Conservation (phyloP, 2,797 vertebrate species). For the Smutsia temminckii region DNA sequence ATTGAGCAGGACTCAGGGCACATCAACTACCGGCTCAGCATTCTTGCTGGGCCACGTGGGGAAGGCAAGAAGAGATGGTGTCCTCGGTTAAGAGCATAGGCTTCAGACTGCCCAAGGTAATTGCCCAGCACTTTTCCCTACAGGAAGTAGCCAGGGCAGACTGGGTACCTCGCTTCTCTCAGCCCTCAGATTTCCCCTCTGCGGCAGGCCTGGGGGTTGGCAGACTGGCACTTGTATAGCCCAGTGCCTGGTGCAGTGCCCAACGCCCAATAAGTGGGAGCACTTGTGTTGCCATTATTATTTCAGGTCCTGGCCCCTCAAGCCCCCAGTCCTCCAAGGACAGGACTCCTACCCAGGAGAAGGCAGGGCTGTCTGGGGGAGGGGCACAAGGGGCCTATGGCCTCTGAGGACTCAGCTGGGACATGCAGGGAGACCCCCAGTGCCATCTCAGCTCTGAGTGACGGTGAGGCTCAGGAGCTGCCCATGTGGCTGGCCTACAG, state of each 20-base stretch:
- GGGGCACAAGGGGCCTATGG: background rate
- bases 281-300: background rate
- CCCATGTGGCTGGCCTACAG: background rate
- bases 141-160: background rate
- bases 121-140: background rate
- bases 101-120: background rate
- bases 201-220: background rate
- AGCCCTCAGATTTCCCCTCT: background rate
- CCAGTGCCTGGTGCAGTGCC: background rate
- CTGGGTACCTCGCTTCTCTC: background rate
- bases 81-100: background rate
- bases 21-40: background rate
- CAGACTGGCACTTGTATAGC: fast-evolving
- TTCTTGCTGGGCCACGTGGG: background rate
- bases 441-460: background rate
- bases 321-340: background rate
- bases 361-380: background rate
- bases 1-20: background rate
- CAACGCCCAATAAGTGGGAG: background rate
- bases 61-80: background rate
- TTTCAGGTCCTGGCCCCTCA: background rate
- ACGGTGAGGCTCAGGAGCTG: background rate
- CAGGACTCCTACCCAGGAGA: background rate
- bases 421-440: background rate
- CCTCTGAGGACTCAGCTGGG: background rate